Evolutionary conservation across 64 coral and sea anemone species (phyloP).

Genomic region (Pocillopora damicornis): DNA sequence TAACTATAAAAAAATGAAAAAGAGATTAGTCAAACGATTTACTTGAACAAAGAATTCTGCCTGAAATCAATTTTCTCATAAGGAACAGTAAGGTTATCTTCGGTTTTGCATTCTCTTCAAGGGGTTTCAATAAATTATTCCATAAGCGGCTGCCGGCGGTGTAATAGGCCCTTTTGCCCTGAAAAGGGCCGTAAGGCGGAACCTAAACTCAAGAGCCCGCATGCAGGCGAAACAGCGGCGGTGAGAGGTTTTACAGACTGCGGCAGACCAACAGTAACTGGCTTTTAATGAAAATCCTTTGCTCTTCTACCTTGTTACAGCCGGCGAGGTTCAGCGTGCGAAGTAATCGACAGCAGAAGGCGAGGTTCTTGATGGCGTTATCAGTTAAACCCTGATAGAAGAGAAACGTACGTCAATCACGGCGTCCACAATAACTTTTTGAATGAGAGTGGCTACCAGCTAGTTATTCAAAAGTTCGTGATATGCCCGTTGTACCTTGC

Average conservation of each 20-base stretch:
- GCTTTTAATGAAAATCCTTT: not conserved
- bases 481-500: conserved; percentile 43
- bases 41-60: not conserved
- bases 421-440: not conserved
- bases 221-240: no score
- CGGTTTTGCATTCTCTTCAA: no score
- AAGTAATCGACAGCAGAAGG: conserved; percentile 93
- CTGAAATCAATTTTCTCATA: no score
- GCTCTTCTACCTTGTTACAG: conserved; percentile 63
- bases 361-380: conserved; percentile 96
- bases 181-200: no score
- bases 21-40: not conserved
- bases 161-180: no score
- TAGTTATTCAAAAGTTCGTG: not conserved
- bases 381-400: conserved; percentile 78
- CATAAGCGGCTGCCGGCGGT: no score
- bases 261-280: no score
- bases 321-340: conserved; percentile 87
- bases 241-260: no score
- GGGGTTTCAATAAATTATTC: no score
- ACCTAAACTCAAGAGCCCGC: no score
- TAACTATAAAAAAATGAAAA: conserved; percentile 39
- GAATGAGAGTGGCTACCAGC: not conserved
- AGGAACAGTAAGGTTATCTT: no score
- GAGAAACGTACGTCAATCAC: not conserved